Percentiles rank a stretch among this genome's conserved stretches.
These are phyloP conservation scores for Pachyramphus minor DNA, from an alignment of 2,113 vertebrate species.

Conservation along the genomic window DNA sequence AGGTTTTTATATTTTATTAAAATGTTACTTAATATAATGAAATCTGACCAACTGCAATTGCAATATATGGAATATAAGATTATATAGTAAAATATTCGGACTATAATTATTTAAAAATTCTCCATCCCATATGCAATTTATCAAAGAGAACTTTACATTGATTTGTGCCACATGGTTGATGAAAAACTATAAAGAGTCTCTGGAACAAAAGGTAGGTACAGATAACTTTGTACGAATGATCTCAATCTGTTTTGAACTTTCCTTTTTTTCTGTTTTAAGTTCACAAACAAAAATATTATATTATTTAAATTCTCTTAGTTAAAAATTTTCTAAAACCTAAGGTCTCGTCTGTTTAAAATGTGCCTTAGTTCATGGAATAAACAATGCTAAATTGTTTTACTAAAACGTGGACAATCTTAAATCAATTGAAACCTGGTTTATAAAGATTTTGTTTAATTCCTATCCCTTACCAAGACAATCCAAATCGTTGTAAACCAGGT, in stretches of 20 bases:
- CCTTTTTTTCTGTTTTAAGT: neutral
- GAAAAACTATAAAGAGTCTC: slow-evolving; percentile 53
- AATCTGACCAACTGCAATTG: slow-evolving; percentile 6
- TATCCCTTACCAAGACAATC: slow-evolving; percentile 14
- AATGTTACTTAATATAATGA: slow-evolving; percentile 30
- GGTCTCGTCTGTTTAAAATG: neutral
- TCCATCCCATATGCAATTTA: slow-evolving; percentile 52
- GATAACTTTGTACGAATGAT: neutral
- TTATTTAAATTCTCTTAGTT: neutral
- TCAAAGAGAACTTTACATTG: slow-evolving; percentile 35
- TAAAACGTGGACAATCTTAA: slow-evolving; percentile 52
- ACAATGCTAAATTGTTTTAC: neutral
- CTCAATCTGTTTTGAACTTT: slow-evolving; percentile 43
- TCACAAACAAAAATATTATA: slow-evolving; percentile 6
- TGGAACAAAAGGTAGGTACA: slow-evolving; percentile 46
- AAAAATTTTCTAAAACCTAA: neutral
- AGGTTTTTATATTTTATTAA: slow-evolving; percentile 45
- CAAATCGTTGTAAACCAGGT: slow-evolving; percentile 6
- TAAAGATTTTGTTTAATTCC: slow-evolving; percentile 44
- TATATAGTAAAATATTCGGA: slow-evolving; percentile 48
- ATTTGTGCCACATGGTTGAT: slow-evolving; percentile 60
- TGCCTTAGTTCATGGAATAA: neutral
- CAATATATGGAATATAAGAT: slow-evolving; percentile 38
- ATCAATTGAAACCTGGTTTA: slow-evolving; percentile 52
- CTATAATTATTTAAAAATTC: slow-evolving; percentile 37